Base-by-base conservation (phyloP, 2,888 invertebrate species). In the Capitulum mitella region DNA sequence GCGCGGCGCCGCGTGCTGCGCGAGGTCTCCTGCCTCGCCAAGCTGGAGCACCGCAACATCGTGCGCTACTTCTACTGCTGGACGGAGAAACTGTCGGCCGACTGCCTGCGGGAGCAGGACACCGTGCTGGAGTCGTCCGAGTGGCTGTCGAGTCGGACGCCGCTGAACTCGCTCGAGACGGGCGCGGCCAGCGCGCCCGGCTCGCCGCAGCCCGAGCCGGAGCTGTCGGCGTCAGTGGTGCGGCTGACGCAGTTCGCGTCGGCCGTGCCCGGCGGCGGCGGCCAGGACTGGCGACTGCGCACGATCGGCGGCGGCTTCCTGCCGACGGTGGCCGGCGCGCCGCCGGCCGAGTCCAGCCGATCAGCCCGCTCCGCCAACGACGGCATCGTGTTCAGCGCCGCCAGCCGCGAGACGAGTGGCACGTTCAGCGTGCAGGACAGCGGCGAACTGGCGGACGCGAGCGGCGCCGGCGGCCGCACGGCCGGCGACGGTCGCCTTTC, bases 61-160 rank as follows among this genome's bases (percentile, higher is more conserved):
- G 98, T 98, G 78, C 89, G 98, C 1, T 99, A 97, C 86, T 95
- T 93, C 86, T 93, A 96, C 88, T 93, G 97, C 0, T 99, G 98
- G 98, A 89, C 95, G 0, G 98, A 98, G 86, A 90, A 91, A 80
- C 97, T 98, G 16, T 97, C 76, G 46, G 16, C 46, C 1, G 76
- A 46, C 29, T 43, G 29, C 3, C 46, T 76, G 46, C 29, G 1
- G 29, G 29, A 76, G 46, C 76, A 76, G 76, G 48, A 76, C 76
- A 14, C 46, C 16, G 29, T 48, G 76, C 32, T 76, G 32, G 48
- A 48, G 0, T 29, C 46, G 14, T 43, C 46, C 16, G 48, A 76
- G 46, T 70, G 70, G 76, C 46, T 22, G 76, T 46, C 76, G 14
- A 76, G 29, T 8, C 43, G n/a, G n/a, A 76, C 76, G n/a, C 76